phyloP scores from a whole-genome alignment of 2,113 vertebrate genomes.

The Trematocara zebra region DNA sequence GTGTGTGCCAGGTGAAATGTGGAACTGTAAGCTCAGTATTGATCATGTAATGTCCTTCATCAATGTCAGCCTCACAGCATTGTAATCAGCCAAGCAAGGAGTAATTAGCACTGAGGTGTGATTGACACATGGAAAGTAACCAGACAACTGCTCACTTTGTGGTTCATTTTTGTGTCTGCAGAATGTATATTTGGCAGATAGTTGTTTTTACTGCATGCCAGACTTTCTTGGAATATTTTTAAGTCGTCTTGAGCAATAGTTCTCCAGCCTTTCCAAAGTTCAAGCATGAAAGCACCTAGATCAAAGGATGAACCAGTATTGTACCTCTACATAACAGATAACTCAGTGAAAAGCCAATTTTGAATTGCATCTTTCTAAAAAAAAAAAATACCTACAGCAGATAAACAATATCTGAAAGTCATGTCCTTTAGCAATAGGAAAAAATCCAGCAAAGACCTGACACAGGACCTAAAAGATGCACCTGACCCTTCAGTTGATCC shows the following conservation, averaged over 20 bases:
- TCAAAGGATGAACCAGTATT: background rate
- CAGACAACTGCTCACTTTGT: background rate
- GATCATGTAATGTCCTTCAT: constrained; percentile 3
- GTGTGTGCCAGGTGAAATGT: background rate
- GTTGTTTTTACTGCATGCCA: background rate
- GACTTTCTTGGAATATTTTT: background rate
- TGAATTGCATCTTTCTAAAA: background rate
- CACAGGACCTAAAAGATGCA: background rate
- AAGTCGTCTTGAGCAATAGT: background rate
- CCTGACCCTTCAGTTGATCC: background rate
- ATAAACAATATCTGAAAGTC: background rate
- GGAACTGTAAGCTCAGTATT: background rate
- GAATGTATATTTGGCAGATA: background rate
- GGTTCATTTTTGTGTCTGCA: background rate
- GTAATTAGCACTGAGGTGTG: constrained; percentile 16
- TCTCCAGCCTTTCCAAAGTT: background rate
- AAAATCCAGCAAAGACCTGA: background rate
- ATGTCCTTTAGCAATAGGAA: background rate
- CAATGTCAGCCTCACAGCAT: background rate
- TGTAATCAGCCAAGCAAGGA: constrained; percentile 11
- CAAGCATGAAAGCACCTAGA: background rate
- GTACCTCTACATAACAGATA: background rate
- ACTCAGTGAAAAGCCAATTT: background rate
- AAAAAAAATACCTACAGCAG: background rate
- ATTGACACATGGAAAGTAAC: background rate